Base-by-base conservation (phyloP, 2,888 invertebrate genomes). In the Trachelus tabidus region DNA sequence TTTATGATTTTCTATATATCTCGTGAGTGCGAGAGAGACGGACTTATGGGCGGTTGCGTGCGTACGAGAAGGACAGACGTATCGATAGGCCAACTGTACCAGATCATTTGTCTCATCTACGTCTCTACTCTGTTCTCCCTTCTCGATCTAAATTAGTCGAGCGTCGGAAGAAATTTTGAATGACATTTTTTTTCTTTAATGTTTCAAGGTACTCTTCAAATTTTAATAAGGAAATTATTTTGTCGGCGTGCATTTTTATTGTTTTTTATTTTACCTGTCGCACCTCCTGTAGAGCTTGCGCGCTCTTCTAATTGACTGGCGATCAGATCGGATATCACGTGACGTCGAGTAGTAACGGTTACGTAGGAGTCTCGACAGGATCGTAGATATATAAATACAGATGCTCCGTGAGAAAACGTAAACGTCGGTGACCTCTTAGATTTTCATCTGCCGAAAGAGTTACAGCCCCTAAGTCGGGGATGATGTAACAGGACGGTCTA, bases 381-480 rank as follows among this genome's bases (percentile, higher is more conserved):
- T 56, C 23, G 23, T 9, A 23, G 56, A 56, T 56, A 56, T 23
- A 56, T 56, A 56, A 56, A 56, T 23, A 56, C 56, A 23, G 56
- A 56, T 56, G 56, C 56, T 56, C 56, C 56, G 23, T 6, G 56
- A 56, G 15, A 23, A 9, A 56, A 23, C 56, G 56, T 56, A 56
- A 56, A 2, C 23, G 23, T 56, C 56, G 23, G 56, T 56, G 31
- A 31, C 71, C 31, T 31, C 33, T 71, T 71, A 71, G 71, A 71
- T 71, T 71, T 71, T 71, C 31, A 71, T 71, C 71, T 71, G 31
- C 71, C 71, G 31, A 33, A 71, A 71, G 71, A 71, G 71, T 71
- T 71, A 71, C 71, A 71, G 71, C 71, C 33, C 71, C 33, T 71
- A 71, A 71, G 71, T 71, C 71, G 71, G 71, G 15, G 71, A 71